Evolutionary conservation across 2,797 vertebrate species (phyloP), one percentile per base, ranked within the genome.

Genomic region (Atherinosoma microstoma): DNA sequence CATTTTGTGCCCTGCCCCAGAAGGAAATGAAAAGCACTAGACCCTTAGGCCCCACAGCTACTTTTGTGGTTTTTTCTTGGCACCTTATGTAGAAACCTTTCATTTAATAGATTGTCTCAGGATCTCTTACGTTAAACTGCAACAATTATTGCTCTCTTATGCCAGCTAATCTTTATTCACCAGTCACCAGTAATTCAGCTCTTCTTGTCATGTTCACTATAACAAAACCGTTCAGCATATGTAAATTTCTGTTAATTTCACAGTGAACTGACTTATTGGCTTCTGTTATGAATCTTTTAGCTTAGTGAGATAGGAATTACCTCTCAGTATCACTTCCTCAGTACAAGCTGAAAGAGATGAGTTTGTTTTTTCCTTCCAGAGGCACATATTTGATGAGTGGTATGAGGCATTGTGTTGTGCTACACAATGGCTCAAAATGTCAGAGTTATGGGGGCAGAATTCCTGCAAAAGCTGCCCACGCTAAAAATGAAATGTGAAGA

Each of bases 1-100:
- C 79, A 79, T 82, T 70, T 57, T 73, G 79, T 86, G 84, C 78
- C 77, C 72, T 62, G 30, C 61, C 64, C 67, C 45, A 56, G 18
- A 64, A 63, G n/a, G 63, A 70, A 53, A 58, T 54, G 59, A 54
- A 74, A 49, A 27, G 51, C 4, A 54, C 47, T n/a, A 29, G 27
- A 67, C 30, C 12, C 64, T 68, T 73, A 77, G 16, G 10, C 72
- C 45, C 62, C 42, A 54, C 51, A 58, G 6, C 1, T 38, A 45
- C 30, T 73, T 65, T 42, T 69, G 61, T 24, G 22, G 42, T 22
- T 80, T 78, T 70, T 45, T 60, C 11, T 64, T 78, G 60, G 42
- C 42, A 69, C 3, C 16, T 63, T 59, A 51, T 3, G 0, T 18
- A 24, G n/a, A 64, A 32, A 42, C 3, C 53, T 15, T 57, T 45